A percentile compares a stretch with the other conserved stretches of the same genome.
Evolutionary conservation across 2,888 invertebrate genomes (phyloP).

Genomic region (Cinara cedri): DNA sequence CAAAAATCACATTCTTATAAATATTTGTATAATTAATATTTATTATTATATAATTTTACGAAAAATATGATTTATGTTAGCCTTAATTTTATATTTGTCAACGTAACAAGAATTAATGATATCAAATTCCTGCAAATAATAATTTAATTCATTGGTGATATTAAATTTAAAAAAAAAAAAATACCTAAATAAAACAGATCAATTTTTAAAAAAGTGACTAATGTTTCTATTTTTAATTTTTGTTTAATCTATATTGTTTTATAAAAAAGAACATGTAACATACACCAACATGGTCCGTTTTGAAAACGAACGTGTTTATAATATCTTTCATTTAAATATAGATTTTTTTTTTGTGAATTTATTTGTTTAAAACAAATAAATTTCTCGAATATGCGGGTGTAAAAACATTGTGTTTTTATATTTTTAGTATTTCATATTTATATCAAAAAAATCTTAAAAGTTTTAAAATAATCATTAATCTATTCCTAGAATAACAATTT

Average conservation of each 20-base stretch:
- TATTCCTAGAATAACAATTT: conserved; percentile 32
- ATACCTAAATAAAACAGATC: not conserved
- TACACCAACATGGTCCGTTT: conserved; percentile 12
- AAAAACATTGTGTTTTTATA: conserved; percentile 27
- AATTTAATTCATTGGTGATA: not conserved
- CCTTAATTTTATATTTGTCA: not conserved
- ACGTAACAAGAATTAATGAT: not conserved
- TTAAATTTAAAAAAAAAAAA: conserved; percentile 18
- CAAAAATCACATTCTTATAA: not conserved
- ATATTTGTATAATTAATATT: not conserved
- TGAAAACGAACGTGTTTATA: conserved; percentile 26
- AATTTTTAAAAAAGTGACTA: conserved; percentile 23
- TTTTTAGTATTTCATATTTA: conserved; percentile 29
- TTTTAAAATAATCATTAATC: conserved; percentile 23
- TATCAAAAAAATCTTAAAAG: conserved; percentile 6
- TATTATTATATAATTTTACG: too few relatives aligned
- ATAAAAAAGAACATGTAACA: conserved; percentile 23
- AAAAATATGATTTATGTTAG: not conserved
- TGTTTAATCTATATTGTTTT: conserved; percentile 29
- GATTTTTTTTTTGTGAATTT: conserved; percentile 28
- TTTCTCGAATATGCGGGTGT: not conserved
- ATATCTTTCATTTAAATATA: conserved; percentile 40
- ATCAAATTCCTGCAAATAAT: not conserved
- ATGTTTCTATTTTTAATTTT: conserved; percentile 24
- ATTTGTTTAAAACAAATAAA: conserved; percentile 30